Evolutionary conservation across 2,113 vertebrate genomes (phyloP).

Genomic region (Bos taurus): ARS-UCD2.0 NC_037347.1:51498001-51498500

Average conservation of each 20-base stretch:
- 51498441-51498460: not conserved
- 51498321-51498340: not conserved
- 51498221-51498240: not conserved
- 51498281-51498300: not conserved
- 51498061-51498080: not conserved
- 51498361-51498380: rapidly evolving
- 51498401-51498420: not conserved
- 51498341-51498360: not conserved
- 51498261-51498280: not conserved
- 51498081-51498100: not conserved
- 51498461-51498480: not conserved
- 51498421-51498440: not conserved
- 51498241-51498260: not conserved
- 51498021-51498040: conserved; percentile 91
- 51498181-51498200: not conserved
- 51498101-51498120: not conserved
- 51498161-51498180: not conserved
- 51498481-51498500: not conserved
- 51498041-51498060: rapidly evolving
- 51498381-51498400: not conserved
- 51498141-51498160: not conserved
- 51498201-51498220: not conserved
- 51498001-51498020: conserved; percentile 95
- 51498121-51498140: not conserved
- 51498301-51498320: not conserved